Conservation (phyloP, 2,888 invertebrate species). For the Melikaiella ostensackeni region DNA sequence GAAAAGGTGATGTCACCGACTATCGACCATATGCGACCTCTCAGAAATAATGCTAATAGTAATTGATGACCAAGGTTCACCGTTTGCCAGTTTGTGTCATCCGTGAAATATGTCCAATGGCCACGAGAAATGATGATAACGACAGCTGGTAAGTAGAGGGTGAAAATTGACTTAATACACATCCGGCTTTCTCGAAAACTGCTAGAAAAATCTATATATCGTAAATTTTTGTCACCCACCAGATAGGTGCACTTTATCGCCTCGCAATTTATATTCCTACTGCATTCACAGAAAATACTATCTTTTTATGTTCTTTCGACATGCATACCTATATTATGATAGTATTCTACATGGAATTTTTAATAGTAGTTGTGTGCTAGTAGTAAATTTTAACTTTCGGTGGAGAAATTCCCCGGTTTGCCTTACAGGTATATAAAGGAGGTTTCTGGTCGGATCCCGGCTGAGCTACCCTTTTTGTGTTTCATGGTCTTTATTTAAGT, state of each 20-base stretch:
- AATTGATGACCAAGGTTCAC: constrained; percentile 71
- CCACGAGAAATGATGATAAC: constrained; percentile 37
- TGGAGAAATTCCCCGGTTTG: too few relatives aligned
- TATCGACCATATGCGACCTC: constrained; percentile 72
- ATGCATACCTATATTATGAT: too few relatives aligned
- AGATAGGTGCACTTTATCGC: background rate
- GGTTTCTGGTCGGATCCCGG: too few relatives aligned
- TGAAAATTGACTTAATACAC: constrained; percentile 47
- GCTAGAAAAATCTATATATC: constrained; percentile 39
- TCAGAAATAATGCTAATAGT: constrained; percentile 74
- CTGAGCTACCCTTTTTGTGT: too few relatives aligned
- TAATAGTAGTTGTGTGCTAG: too few relatives aligned
- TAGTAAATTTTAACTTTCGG: too few relatives aligned
- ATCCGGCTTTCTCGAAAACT: constrained; percentile 51
- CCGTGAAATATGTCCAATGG: constrained; percentile 51
- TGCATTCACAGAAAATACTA: background rate
- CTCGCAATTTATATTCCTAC: background rate
- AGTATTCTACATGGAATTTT: too few relatives aligned
- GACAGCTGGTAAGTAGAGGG: constrained; percentile 54
- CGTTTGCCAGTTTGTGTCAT: constrained; percentile 69
- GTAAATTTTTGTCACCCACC: constrained; percentile 17
- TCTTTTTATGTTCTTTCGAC: too few relatives aligned
- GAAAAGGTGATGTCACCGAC: constrained; percentile 56
- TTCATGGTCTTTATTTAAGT: too few relatives aligned
- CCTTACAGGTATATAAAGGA: too few relatives aligned